Percentiles rank a stretch among this genome's conserved stretches.
phyloP scores from a whole-genome alignment of 2,888 invertebrate genomes.

The Nebria brevicollis region DNA sequence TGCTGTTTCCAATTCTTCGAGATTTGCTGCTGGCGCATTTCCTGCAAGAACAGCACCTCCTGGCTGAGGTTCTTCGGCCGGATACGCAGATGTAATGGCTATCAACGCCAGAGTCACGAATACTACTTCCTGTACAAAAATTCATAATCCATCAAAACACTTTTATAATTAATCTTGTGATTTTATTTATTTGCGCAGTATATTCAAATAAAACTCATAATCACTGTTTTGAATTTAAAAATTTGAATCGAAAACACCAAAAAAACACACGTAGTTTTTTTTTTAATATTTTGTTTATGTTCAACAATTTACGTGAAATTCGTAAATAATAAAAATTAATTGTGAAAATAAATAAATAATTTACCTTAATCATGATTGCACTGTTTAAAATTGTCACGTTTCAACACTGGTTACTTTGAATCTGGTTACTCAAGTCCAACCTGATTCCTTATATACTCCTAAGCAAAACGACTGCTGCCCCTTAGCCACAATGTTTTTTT shows the following conservation, averaged over 20 bases:
- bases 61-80: slow-evolving; percentile 6
- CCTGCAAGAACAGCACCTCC: slow-evolving; percentile 9
- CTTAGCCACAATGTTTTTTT: background rate
- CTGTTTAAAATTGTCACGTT: background rate
- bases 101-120: slow-evolving; percentile 24
- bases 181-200: too few relatives aligned
- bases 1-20: slow-evolving; percentile 34
- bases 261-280: too few relatives aligned
- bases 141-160: background rate
- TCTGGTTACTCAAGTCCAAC: background rate
- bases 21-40: background rate
- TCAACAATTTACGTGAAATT: too few relatives aligned
- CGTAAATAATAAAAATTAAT: too few relatives aligned
- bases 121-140: slow-evolving; percentile 22
- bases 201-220: too few relatives aligned
- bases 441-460: background rate
- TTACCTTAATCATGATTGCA: background rate
- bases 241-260: too few relatives aligned
- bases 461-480: background rate
- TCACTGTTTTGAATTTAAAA: too few relatives aligned
- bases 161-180: background rate
- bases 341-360: background rate
- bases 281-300: too few relatives aligned
- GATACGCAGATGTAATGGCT: slow-evolving; percentile 22
- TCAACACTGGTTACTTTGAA: background rate